Evolutionary conservation across 2,797 vertebrate species (phyloP).

Genomic region (Galaxias olidus): DNA sequence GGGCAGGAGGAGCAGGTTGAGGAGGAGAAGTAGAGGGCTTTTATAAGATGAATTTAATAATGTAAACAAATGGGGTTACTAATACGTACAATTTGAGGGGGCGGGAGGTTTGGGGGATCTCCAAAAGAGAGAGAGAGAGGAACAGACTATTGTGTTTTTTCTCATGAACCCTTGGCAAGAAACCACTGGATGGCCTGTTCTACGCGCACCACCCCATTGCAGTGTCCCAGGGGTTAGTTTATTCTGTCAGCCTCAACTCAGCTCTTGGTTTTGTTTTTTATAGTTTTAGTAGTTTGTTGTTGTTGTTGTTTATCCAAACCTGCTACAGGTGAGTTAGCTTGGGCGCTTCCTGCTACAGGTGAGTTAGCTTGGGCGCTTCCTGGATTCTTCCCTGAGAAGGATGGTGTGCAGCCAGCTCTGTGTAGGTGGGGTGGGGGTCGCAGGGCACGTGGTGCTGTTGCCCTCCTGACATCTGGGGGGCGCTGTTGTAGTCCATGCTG

Average conservation of each 20-base stretch:
- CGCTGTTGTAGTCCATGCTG: conserved; percentile 93
- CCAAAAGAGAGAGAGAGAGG: no score
- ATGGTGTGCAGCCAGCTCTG: conserved; percentile 94
- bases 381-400: conserved; percentile 99
- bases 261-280: conserved; percentile 45
- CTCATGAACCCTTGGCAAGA: conserved; percentile 46
- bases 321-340: conserved; percentile 99
- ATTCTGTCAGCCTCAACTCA: conserved; percentile 54
- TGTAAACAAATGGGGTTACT: conserved; percentile 18
- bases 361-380: conserved; percentile 98
- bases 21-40: background rate
- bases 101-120: background rate
- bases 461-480: conserved; percentile 78
- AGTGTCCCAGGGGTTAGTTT: conserved; percentile 57
- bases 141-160: conserved; percentile 27
- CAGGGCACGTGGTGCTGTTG: conserved; percentile 94
- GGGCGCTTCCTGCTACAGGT: conserved; percentile 99
- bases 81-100: conserved; percentile 9
- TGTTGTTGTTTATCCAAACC: conserved; percentile 63
- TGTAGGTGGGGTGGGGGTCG: conserved; percentile 88
- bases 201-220: conserved; percentile 54
- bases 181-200: conserved; percentile 66
- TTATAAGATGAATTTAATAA: conserved; percentile 7
- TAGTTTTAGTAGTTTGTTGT: conserved; percentile 51
- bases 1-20: background rate